These are phyloP conservation scores for Bergia puertoricense DNA, from an alignment of 92 coral and sea anemone genomes.

Conservation along the genomic window DNA sequence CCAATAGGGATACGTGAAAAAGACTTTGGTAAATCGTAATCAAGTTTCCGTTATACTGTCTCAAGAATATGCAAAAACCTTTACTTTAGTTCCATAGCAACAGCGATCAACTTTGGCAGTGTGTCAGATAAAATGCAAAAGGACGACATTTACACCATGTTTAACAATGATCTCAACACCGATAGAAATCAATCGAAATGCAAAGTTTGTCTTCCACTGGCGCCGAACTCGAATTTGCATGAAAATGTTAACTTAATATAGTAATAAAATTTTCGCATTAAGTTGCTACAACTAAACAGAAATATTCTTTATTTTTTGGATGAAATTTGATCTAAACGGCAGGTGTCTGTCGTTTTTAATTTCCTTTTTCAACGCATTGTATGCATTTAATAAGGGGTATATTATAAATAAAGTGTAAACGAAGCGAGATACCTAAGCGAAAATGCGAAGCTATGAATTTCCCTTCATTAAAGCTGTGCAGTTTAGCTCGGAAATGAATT, in stretches of 20 bases:
- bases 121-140: neutral
- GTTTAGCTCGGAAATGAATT: neutral
- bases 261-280: neutral
- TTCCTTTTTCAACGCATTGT: neutral
- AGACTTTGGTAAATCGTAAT: neutral
- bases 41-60: neutral
- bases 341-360: conserved; percentile 12
- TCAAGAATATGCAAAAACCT: neutral
- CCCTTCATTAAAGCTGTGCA: neutral
- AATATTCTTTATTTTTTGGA: neutral
- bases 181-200: neutral
- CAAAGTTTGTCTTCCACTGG: neutral
- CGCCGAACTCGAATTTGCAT: neutral
- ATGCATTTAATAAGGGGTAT: neutral
- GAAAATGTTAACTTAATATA: neutral
- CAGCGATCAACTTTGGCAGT: neutral
- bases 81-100: neutral
- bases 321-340: neutral
- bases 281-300: neutral
- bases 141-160: neutral
- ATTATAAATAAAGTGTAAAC: neutral
- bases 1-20: neutral
- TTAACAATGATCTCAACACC: neutral
- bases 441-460: neutral
- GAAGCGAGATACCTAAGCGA: neutral